Base-by-base conservation (phyloP, 2,113 vertebrate genomes). In the Hyperoodon ampullatus region DNA sequence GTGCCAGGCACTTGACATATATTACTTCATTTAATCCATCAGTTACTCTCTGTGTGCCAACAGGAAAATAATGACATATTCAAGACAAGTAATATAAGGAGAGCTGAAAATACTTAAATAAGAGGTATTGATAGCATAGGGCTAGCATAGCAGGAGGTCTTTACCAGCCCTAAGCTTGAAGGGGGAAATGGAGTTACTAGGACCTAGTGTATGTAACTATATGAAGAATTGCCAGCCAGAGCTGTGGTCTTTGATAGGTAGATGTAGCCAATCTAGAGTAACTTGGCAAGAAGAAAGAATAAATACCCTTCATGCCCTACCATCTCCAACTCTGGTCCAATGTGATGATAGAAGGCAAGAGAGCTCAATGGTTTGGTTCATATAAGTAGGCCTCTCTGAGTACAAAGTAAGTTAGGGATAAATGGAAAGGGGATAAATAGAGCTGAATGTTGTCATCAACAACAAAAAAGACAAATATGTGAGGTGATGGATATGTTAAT, bases 71-170 rank as follows among this genome's bases (percentile, higher is more conserved):
- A 72, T 24, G n/a, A 10, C 39, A 44, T 78, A 83, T 61, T 66
- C 19, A 44, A 82, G 77, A 71, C 42, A 70, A 42, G 15, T 5
- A 39, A 66, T 65, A 3, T 28, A 78, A 82, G 33, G 35, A 70
- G 39, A 44, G 5, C 53, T 88, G 13, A 26, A 53, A 55, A 18
- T 74, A 44, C 33, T 21, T 61, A 30, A 33, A 10, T 21, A 71
- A 80, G 33, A 6, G 35, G 7, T 66, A 58, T 50, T 35, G 55
- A 65, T 61, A 18, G 4, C 8, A 5, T 14, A 24, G 60, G 3
- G 6, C 13, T 63, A 28, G 2, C n/a, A 23, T 3, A 33, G 4
- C 13, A 21, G 13, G 14, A 6, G 12, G 1, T 1, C 18, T 28
- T 90, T 39, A n/a, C 11, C 63, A 72, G 23, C 3, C 10, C 16